These are phyloP conservation scores for Cartodere bifasciata DNA, from an alignment of 2,888 invertebrate genomes.

Conservation along the genomic window DNA sequence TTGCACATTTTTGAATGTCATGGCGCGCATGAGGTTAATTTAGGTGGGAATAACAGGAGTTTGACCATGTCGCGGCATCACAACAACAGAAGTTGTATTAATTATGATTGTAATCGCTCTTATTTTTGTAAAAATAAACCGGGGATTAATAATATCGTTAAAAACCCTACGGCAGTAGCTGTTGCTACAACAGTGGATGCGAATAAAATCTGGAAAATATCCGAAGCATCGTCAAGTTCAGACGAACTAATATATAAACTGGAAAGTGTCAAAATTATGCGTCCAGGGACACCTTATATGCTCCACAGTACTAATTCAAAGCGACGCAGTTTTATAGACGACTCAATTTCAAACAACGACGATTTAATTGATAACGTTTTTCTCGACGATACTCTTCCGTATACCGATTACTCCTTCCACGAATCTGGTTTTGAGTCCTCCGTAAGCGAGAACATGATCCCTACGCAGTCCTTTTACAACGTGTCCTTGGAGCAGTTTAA, in stretches of 20 bases:
- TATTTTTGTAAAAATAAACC: no score
- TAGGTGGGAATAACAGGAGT: no score
- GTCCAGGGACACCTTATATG: neutral
- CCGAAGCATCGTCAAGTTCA: neutral
- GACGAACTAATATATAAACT: neutral
- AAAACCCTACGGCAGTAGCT: neutral
- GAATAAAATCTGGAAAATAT: constrained; percentile 1
- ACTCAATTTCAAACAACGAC: neutral
- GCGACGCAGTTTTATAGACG: neutral
- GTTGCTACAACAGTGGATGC: neutral
- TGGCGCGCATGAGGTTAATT: constrained; percentile 2
- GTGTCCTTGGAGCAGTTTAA: no score
- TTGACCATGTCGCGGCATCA: no score
- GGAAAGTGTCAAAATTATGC: neutral
- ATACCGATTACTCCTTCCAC: constrained; percentile 4
- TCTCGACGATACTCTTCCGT: constrained; percentile 1
- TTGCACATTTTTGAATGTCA: constrained; percentile 41
- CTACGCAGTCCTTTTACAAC: no score
- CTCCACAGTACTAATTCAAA: neutral
- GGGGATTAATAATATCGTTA: constrained; percentile 1
- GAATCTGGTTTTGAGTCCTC: neutral
- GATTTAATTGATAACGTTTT: constrained; percentile 4
- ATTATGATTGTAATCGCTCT: no score
- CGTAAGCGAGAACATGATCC: neutral
- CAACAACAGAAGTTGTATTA: no score